Base-by-base conservation (phyloP, 37 sponge, comb jelly and placozoan species). In the Cladorhizidae sp. region DNA sequence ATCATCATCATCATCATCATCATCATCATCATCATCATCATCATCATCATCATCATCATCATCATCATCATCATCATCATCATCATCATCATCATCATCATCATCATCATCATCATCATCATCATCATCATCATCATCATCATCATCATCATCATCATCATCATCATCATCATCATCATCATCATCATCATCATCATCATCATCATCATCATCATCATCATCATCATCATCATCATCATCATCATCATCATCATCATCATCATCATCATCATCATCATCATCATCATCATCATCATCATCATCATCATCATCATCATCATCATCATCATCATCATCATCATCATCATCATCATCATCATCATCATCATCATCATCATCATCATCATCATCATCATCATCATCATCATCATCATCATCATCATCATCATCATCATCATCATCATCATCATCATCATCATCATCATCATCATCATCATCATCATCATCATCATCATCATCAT, bases 21-120 rank as follows among this genome's bases (percentile, higher is more conserved):
- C 56, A 54, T 54, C 56, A 54, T 54, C 56, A 54, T 54, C 56
- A 54, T 54, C 56, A 54, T 54, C 56, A 54, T 54, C 56, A 54
- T 18, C 56, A 54, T 54, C 56, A 54, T 54, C 56, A 54, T 18
- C 56, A 54, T 54, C 56, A 54, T 54, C 56, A 54, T 54, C 56
- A 54, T 54, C 56, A 54, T 54, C 56, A 54, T 54, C 56, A 54
- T 54, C 56, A 54, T 18, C 56, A 54, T 54, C 56, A 54, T 54
- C 56, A 54, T 54, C 56, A 54, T 18, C 18, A 18, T 54, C 56
- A 54, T 54, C 56, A 18, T 54, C 56, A 54, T 54, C 56, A n/a
- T n/a, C n/a, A n/a, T n/a, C n/a, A n/a, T n/a, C n/a, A n/a, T n/a
- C n/a, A n/a, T n/a, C n/a, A n/a, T n/a, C n/a, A n/a, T n/a, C n/a